Conservation (phyloP, 2,888 invertebrate species). For the Nemotelus nigrinus region DNA sequence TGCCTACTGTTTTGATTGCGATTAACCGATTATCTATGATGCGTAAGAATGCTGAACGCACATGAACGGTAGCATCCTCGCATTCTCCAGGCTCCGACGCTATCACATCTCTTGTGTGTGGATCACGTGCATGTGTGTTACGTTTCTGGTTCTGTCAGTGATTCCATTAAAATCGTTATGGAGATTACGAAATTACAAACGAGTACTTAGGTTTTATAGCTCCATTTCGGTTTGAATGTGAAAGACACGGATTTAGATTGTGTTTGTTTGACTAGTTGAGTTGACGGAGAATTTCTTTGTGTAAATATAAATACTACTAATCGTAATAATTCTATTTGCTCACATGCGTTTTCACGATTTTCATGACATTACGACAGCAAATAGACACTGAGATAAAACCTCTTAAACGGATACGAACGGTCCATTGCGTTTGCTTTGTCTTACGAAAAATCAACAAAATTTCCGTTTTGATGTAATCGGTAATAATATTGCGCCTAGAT, state of each 20-base stretch:
- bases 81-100: neutral
- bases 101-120: conserved; percentile 13
- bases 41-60: conserved; percentile 15
- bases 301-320: conserved; percentile 23
- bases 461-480: too few relatives aligned
- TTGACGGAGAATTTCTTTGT: conserved; percentile 17
- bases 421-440: too few relatives aligned
- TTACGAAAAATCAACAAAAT: too few relatives aligned
- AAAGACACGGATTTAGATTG: neutral
- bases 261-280: conserved; percentile 15
- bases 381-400: too few relatives aligned
- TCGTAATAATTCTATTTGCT: conserved; percentile 9
- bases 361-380: too few relatives aligned
- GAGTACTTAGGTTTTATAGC: conserved; percentile 30
- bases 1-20: conserved; percentile 30
- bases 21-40: conserved; percentile 37
- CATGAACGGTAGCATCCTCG: conserved; percentile 22
- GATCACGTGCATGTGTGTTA: conserved; percentile 16
- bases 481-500: too few relatives aligned
- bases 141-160: conserved; percentile 2
- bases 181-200: conserved; percentile 24
- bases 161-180: conserved; percentile 21
- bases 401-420: too few relatives aligned
- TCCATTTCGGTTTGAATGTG: conserved; percentile 3
- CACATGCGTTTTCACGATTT: too few relatives aligned